Conservation (phyloP, 2,113 vertebrate species). For the Lutjanus erythropterus region DNA sequence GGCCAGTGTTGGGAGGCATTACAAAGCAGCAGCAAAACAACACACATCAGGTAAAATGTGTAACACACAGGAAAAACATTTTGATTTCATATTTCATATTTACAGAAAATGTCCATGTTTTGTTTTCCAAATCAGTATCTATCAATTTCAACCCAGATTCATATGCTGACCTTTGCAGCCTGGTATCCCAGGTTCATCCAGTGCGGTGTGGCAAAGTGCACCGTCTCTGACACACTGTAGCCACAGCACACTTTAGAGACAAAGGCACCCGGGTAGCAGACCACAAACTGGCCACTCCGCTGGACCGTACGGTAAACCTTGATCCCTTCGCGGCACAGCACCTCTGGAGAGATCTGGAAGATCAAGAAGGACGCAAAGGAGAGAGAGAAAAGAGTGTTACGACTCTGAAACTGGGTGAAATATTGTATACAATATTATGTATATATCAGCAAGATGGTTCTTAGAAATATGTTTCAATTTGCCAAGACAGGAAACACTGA, state of each 20-base stretch:
- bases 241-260: conserved; percentile 98
- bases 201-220: conserved; percentile 98
- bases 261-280: conserved; percentile 98
- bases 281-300: conserved; percentile 96
- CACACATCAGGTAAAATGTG: conserved; percentile 4
- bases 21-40: background rate
- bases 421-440: too few species aligned
- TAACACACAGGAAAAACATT: background rate
- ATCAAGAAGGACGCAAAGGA: background rate
- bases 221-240: conserved; percentile 98
- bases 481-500: conserved; percentile 65
- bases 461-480: background rate
- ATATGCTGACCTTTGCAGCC: conserved; percentile 92
- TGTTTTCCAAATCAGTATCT: too few species aligned
- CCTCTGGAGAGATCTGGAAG: conserved; percentile 95
- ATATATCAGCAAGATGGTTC: background rate
- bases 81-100: background rate
- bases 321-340: conserved; percentile 97
- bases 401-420: background rate
- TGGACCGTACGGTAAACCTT: conserved; percentile 97
- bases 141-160: background rate
- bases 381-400: background rate
- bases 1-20: conserved; percentile 47
- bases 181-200: conserved; percentile 98
- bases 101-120: background rate